A percentile compares a stretch with the other conserved stretches of the same genome.
phyloP scores from a whole-genome alignment of 2,113 vertebrate species.

The Ceratotherium simum region DNA sequence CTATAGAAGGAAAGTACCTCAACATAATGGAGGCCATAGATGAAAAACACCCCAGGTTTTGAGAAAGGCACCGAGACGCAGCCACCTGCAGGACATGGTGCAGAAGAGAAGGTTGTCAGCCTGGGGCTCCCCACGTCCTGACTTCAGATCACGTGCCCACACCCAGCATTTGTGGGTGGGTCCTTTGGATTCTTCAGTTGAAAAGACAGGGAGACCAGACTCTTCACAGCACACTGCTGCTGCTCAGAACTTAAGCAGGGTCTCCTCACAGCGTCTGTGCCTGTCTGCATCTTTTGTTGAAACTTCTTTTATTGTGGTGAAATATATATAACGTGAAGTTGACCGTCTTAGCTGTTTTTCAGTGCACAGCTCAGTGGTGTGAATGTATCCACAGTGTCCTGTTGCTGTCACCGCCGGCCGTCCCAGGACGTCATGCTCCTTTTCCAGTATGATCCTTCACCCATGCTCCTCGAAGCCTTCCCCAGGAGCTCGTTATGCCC shows the following conservation, averaged over 20 bases:
- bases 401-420: no score
- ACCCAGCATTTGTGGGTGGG: background rate
- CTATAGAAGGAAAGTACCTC: no score
- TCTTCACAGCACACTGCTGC: background rate
- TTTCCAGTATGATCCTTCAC: background rate
- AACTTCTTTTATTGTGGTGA: background rate
- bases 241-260: background rate
- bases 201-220: background rate
- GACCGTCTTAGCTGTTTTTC: background rate
- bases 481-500: no score
- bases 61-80: background rate
- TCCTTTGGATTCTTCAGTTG: background rate
- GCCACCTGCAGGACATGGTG: background rate
- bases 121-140: accelerated
- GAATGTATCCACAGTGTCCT: accelerated
- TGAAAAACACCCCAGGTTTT: no score
- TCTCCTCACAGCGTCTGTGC: background rate
- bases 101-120: background rate
- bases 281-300: background rate
- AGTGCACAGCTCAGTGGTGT: background rate
- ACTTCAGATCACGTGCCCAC: background rate
- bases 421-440: background rate
- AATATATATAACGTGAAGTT: accelerated
- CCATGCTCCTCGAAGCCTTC: background rate
- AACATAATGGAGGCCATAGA: no score